Percentiles rank a stretch among this genome's conserved stretches.
These are phyloP conservation scores for Athene noctua DNA, from an alignment of 2,113 vertebrate genomes.

Conservation along the genomic window DNA sequence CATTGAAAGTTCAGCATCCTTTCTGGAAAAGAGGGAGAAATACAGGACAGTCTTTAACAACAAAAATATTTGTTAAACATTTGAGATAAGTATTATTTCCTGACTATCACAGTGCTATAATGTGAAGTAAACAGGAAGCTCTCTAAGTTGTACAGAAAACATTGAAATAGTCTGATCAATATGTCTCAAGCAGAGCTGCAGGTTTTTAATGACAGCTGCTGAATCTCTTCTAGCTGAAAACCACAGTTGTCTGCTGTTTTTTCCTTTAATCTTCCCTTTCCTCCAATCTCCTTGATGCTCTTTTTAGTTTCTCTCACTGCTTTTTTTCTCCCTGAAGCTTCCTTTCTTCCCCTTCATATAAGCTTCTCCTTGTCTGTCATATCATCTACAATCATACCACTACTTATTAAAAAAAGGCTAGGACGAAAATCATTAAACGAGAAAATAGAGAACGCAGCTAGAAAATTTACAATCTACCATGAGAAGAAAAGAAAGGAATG, in stretches of 20 bases:
- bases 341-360: not conserved
- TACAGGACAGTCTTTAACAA: not conserved
- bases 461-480: not conserved
- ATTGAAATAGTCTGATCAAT: slow-evolving; percentile 7
- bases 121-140: not conserved
- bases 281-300: not conserved
- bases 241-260: not conserved
- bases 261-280: slow-evolving; percentile 35
- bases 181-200: not conserved
- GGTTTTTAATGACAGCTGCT: slow-evolving; percentile 35
- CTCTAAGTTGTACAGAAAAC: not conserved
- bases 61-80: not conserved
- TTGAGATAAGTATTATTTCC: not conserved
- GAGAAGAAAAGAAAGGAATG: not conserved
- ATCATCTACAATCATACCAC: not conserved
- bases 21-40: not conserved
- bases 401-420: not conserved
- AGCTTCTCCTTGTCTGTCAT: not conserved
- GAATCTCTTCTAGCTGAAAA: slow-evolving; percentile 33
- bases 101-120: not conserved
- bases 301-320: slow-evolving; percentile 5
- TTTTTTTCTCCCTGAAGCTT: slow-evolving; percentile 11
- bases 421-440: not conserved
- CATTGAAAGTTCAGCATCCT: not conserved
- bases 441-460: not conserved